phyloP scores from a whole-genome alignment of 2,888 invertebrate species.

The Cryptocephalus moraei region DNA sequence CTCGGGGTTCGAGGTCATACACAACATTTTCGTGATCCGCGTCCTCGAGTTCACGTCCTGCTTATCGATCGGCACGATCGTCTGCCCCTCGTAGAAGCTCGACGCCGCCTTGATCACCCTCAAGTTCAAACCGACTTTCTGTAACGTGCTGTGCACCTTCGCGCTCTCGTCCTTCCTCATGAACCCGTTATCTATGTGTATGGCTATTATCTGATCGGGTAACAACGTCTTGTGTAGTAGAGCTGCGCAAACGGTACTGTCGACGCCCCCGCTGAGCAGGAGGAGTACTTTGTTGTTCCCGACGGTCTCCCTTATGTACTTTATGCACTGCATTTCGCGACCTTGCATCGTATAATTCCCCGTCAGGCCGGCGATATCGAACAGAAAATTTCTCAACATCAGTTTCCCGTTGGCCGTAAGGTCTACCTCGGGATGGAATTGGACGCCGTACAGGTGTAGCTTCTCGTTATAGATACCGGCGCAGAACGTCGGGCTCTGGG shows the following conservation, averaged over 20 bases:
- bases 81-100: slow-evolving; percentile 71
- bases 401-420: slow-evolving; percentile 55
- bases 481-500: slow-evolving; percentile 72
- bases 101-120: slow-evolving; percentile 64
- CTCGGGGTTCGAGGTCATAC: slow-evolving; percentile 84
- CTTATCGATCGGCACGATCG: slow-evolving; percentile 50
- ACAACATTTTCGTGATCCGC: slow-evolving; percentile 70
- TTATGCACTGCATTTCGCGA: slow-evolving; percentile 82
- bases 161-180: slow-evolving; percentile 94
- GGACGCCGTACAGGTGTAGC: slow-evolving; percentile 85
- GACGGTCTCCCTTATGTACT: slow-evolving; percentile 82
- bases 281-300: slow-evolving; percentile 83
- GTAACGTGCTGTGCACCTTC: slow-evolving; percentile 24
- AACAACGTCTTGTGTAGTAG: slow-evolving; percentile 81
- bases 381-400: slow-evolving; percentile 92
- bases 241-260: slow-evolving; percentile 99
- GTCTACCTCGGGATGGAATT: slow-evolving; percentile 99
- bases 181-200: slow-evolving; percentile 98
- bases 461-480: slow-evolving; percentile 89
- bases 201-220: slow-evolving; percentile 85
- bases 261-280: slow-evolving; percentile 94
- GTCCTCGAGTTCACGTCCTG: slow-evolving; percentile 39
- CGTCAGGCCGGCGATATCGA: slow-evolving; percentile 77
- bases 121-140: slow-evolving; percentile 27
- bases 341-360: slow-evolving; percentile 82